Base-by-base conservation (phyloP, 2,113 vertebrate species). In the Phrynosoma blainvillii region DNA sequence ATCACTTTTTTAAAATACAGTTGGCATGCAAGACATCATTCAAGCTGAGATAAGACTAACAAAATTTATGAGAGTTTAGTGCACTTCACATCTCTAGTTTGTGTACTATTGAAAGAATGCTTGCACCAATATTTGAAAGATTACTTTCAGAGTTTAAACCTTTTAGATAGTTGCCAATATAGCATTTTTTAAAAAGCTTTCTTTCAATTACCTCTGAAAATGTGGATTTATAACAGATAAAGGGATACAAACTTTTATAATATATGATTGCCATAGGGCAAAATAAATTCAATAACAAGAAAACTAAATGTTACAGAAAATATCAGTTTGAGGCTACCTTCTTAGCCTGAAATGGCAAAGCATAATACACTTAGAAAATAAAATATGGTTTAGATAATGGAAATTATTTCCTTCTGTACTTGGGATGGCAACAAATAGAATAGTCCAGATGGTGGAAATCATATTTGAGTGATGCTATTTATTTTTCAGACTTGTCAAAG, bases 301-400 rank as follows among this genome's bases (percentile, higher is more conserved):
- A 62, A 86, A 68, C 52, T 62, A 87, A 87, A 62, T 25, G 30
- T 82, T 87, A 87, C 56, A 65, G 59, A 25, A 42, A 78, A 54
- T 36, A 83, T 36, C 42, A 83, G 36, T 54, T 59, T 68, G 71
- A 47, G 56, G 42, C 62, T 77, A 54, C 62, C n/a, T 21, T 18
- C 25, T 30, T 32, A 52, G 52, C n/a, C n/a, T 70, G 73, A 82
- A 88, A 83, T 88, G 73, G 80, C 73, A 88, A 87, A 74, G 27
- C 27, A 23, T 82, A 82, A 73, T 62, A 87, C 14, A 74, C 32
- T 85, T 74, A 81, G 71, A 74, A 36, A 89, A 80, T 12, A 23
- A 79, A 89, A 85, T 54, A 40, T 54, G n/a, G 27, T 65, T 89
- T 79, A 79, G 54, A 12, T 25, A 89, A 85, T n/a, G 30, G 54